phyloP scores from a whole-genome alignment of 1,140 invertebrate genomes.

The Frieseomelitta varia region DNA sequence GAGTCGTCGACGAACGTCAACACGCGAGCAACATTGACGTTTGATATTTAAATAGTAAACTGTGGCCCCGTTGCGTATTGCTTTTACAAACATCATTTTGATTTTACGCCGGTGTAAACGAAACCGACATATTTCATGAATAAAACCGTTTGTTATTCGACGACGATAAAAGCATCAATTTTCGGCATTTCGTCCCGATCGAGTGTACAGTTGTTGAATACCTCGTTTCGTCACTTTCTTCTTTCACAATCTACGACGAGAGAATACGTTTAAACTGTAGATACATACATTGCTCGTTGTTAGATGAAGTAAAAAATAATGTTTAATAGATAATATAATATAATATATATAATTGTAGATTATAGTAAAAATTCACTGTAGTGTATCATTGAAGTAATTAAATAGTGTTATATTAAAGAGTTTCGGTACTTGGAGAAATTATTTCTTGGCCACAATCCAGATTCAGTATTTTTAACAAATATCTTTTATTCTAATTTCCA shows the following conservation, averaged over 20 bases:
- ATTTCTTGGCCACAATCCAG: too few relatives aligned
- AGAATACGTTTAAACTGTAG: background rate
- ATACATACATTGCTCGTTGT: background rate
- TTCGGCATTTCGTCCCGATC: background rate
- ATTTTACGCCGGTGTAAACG: slow-evolving; percentile 13
- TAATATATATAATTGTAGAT: too few relatives aligned
- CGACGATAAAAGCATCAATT: slow-evolving; percentile 11
- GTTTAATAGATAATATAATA: too few relatives aligned
- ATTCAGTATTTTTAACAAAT: too few relatives aligned
- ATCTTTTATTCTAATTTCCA: too few relatives aligned
- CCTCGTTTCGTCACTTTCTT: background rate
- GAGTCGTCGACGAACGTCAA: background rate
- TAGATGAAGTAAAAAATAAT: background rate
- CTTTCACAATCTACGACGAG: background rate
- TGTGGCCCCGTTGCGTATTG: background rate
- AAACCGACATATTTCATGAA: slow-evolving; percentile 25
- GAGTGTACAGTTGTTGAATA: too few relatives aligned
- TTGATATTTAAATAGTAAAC: slow-evolving; percentile 15
- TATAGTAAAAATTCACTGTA: too few relatives aligned
- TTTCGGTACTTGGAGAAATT: too few relatives aligned
- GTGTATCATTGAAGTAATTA: too few relatives aligned
- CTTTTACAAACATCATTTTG: background rate
- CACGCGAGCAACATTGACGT: background rate
- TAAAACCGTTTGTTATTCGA: slow-evolving; percentile 20
- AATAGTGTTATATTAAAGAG: too few relatives aligned